Evolutionary conservation across 1,140 invertebrate species (phyloP).

Genomic region (Cyclina sinensis): DNA sequence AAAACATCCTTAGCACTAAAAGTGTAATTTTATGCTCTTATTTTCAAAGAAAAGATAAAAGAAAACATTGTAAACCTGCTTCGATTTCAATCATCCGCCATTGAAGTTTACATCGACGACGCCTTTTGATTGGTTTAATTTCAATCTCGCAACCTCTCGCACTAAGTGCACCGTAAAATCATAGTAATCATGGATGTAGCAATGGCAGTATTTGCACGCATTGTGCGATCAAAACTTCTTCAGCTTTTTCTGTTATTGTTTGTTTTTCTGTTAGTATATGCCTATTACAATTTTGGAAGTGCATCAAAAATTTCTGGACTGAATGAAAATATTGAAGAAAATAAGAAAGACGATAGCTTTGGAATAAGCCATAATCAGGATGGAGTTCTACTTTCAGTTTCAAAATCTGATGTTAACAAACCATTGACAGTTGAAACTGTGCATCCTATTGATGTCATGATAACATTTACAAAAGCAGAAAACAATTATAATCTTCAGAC

Average conservation of each 20-base stretch:
- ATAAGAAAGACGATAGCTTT: background rate
- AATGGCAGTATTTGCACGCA: background rate
- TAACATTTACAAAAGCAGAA: constrained; percentile 89
- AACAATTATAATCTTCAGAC: constrained; percentile 88
- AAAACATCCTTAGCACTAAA: no score
- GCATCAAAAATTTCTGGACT: background rate
- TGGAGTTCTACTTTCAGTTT: constrained; percentile 19
- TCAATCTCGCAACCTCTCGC: background rate
- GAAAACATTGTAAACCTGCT: background rate
- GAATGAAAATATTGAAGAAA: background rate
- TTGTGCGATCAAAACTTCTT: constrained; percentile 11
- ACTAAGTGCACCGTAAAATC: background rate
- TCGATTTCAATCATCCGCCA: constrained; percentile 32
- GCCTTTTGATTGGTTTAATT: constrained; percentile 25
- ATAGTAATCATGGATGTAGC: constrained; percentile 11
- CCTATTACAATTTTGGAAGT: constrained; percentile 7
- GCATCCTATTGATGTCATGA: constrained; percentile 79
- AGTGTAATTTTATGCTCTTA: no score
- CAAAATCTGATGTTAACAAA: constrained; percentile 15
- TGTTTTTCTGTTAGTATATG: background rate
- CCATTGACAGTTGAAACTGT: background rate
- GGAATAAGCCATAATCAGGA: background rate
- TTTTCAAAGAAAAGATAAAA: no score
- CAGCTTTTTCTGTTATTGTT: background rate
- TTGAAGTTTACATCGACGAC: constrained; percentile 48